Evolutionary conservation across 2,113 vertebrate genomes (phyloP).

Genomic region (Gallinago paraguaiae): DNA sequence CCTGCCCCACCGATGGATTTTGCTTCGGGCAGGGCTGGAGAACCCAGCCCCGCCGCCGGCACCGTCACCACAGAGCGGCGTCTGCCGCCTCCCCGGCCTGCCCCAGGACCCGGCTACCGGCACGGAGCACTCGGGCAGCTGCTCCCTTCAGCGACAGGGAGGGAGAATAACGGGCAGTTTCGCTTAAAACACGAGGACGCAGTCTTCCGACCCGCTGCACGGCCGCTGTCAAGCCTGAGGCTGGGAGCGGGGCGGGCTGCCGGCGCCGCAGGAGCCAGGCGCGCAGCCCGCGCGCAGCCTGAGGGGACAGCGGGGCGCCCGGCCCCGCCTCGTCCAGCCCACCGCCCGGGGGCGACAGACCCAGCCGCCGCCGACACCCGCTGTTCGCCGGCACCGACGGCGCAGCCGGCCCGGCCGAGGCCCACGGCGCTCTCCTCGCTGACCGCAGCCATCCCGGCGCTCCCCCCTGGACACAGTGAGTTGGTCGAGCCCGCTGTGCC

Average conservation of each 20-base stretch:
- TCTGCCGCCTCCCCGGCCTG: accelerated
- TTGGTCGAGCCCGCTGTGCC: not conserved
- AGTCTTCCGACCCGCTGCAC: accelerated
- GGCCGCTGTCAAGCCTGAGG: not conserved
- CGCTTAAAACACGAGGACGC: accelerated
- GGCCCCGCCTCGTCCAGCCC: not conserved
- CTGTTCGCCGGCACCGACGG: not conserved
- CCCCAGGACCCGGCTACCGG: not conserved
- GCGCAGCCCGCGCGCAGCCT: no score
- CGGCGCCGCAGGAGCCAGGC: no score
- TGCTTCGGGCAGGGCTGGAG: not conserved
- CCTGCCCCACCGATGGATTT: accelerated
- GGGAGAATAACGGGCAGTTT: accelerated
- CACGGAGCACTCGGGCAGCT: not conserved
- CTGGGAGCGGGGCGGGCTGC: not conserved
- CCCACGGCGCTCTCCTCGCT: not conserved
- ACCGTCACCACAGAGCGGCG: not conserved
- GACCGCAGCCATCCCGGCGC: no score
- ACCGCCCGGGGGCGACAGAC: no score
- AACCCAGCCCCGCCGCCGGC: not conserved
- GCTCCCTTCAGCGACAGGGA: not conserved
- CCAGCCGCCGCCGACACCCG: no score
- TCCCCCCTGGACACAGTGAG: not conserved
- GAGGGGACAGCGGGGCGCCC: not conserved
- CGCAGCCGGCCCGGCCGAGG: not conserved